Base-by-base conservation (phyloP, 2,888 invertebrate species). In the Pterobdella sp. region DNA sequence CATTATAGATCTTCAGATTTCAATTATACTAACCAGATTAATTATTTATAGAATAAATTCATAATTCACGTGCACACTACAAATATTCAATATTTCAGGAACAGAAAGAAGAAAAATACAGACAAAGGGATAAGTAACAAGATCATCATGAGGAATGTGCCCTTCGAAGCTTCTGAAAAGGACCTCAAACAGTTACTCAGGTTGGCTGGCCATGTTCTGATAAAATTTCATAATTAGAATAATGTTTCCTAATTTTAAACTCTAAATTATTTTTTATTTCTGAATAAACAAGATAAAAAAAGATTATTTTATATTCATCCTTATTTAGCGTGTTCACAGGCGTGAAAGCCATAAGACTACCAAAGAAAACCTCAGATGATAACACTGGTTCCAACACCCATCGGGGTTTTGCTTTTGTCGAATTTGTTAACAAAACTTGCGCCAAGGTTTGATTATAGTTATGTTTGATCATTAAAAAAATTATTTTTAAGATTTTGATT, bases 331-430 rank as follows among this genome's bases (percentile, higher is more conserved):
- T 91, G 31, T 97, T 95, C 86, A 97, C 97, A 22, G 92, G 93
- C 83, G 86, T 97, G 74, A 93, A 93, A 84, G 90, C 90, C 18
- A 87, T 96, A 26, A 87, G 97, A 77, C 84, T 98, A 75, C 97
- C 97, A 0, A 91, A 90, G 82, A 98, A 96, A 86, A 56, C 32
- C 56, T 26, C 18, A 22, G 26, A 56, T 26, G 26, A 56, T 26
- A 56, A 56, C 60, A 56, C 60, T 26, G 67, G 72, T 26, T 80
- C 88, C 2, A 90, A 90, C 73, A 88, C 89, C 77, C 96, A 97
- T 84, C 88, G 96, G 80, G 98, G 98, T 72, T 98, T 98, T 85
- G 94, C 91, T 7, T 98, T 99, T 83, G 90, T 98, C 2, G 97
- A 99, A 82, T 98, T 89, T 84, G 86, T 89, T 76, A 89, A 90